A percentile compares a stretch with the other conserved stretches of the same genome.
Evolutionary conservation across 2,797 vertebrate species (phyloP).

Genomic region (Acanthurus leucopareius): DNA sequence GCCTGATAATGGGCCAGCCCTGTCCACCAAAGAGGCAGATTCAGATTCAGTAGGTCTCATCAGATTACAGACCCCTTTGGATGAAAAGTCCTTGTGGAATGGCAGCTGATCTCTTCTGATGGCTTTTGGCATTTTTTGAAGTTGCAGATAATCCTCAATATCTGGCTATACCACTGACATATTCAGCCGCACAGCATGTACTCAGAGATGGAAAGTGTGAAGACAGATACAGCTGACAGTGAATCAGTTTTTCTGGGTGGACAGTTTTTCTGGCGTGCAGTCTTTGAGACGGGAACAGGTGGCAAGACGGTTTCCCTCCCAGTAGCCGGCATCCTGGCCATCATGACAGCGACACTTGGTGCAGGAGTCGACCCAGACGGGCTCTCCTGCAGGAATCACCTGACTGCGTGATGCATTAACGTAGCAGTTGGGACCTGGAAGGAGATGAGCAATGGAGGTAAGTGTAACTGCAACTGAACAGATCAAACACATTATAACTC

Average conservation of each 20-base stretch:
- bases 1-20: neutral
- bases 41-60: constrained; percentile 4
- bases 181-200: constrained; percentile 15
- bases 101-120: neutral
- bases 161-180: neutral
- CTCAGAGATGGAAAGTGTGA: neutral
- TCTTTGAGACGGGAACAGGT: constrained; percentile 84
- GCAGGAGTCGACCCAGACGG: constrained; percentile 88
- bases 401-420: constrained; percentile 78
- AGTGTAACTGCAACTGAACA: constrained; percentile 21
- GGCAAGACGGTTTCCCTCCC: constrained; percentile 90
- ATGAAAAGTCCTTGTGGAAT: constrained; percentile 4
- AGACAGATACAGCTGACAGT: constrained; percentile 16
- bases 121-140: constrained; percentile 2
- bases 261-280: constrained; percentile 74
- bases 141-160: constrained; percentile 14
- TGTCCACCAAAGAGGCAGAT: constrained; percentile 5
- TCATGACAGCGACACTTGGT: constrained; percentile 89
- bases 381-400: constrained; percentile 86
- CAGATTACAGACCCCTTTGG: neutral
- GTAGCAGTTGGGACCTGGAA: constrained; percentile 90
- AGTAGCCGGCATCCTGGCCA: constrained; percentile 89
- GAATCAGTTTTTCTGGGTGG: constrained; percentile 66
- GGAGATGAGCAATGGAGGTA: constrained; percentile 15
- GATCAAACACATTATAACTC: neutral